These are phyloP conservation scores for Blastomussa wellsi DNA, from an alignment of 92 coral and sea anemone species.

Conservation along the genomic window DNA sequence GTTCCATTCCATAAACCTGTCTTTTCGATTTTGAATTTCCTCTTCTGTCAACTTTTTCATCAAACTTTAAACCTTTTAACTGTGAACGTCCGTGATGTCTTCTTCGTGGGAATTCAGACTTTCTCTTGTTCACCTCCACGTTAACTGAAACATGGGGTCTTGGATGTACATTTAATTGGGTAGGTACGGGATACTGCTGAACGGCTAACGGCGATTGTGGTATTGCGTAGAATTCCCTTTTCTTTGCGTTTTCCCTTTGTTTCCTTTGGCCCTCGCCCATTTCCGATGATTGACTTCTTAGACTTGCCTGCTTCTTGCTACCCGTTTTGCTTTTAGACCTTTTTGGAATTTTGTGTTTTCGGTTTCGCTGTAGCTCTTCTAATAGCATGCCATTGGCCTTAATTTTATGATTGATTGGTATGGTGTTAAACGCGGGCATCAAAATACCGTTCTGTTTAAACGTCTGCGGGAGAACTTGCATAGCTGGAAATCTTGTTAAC, in stretches of 20 bases:
- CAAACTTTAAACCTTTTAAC: not conserved
- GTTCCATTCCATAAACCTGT: slow-evolving; percentile 68
- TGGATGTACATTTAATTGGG: not conserved
- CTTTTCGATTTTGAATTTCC: slow-evolving; percentile 26
- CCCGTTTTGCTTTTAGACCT: not conserved
- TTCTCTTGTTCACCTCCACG: slow-evolving; percentile 51
- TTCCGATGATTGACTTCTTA: not conserved
- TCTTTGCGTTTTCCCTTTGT: slow-evolving; percentile 38
- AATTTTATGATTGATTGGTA: slow-evolving; percentile 49
- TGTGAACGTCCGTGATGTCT: not conserved
- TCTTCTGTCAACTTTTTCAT: not conserved
- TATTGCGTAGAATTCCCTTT: slow-evolving; percentile 34
- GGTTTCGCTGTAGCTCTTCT: slow-evolving; percentile 60
- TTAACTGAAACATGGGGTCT: slow-evolving; percentile 66
- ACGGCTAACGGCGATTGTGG: slow-evolving; percentile 36
- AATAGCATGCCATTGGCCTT: slow-evolving; percentile 74
- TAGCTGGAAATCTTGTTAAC: slow-evolving; percentile 74
- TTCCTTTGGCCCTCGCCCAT: not conserved
- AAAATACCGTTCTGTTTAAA: slow-evolving; percentile 75
- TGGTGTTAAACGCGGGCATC: slow-evolving; percentile 66
- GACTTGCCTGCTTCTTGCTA: not conserved
- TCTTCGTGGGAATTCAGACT: slow-evolving; percentile 22
- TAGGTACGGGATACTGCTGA: slow-evolving; percentile 28
- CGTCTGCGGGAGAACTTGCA: slow-evolving; percentile 86
- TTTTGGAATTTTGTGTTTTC: slow-evolving; percentile 62